These are phyloP conservation scores for Ethmia dodecea DNA, from an alignment of 2,888 invertebrate genomes.

Conservation along the genomic window DNA sequence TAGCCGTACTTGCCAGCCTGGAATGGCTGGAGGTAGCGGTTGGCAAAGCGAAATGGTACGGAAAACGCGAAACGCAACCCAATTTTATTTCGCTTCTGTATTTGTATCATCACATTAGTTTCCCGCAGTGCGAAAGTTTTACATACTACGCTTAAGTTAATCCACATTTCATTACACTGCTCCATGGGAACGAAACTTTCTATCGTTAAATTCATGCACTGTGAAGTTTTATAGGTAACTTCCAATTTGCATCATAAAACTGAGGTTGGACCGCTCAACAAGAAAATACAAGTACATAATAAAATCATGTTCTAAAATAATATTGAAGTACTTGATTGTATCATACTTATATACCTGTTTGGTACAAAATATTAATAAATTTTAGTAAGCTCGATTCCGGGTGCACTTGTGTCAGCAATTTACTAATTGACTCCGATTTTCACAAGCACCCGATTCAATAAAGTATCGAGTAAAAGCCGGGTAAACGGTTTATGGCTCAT, in stretches of 20 bases:
- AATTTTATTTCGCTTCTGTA: conserved; percentile 59
- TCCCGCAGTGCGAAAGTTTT: conserved; percentile 43
- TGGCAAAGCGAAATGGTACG: conserved; percentile 72
- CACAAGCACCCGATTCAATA: not conserved
- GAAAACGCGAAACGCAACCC: conserved; percentile 57
- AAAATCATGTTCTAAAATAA: too few species aligned
- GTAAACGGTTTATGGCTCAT: conserved; percentile 4
- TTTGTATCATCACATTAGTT: conserved; percentile 51
- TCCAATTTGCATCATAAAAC: too few species aligned
- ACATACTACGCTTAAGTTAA: conserved; percentile 37
- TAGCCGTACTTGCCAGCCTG: conserved; percentile 47
- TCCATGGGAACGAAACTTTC: conserved; percentile 30
- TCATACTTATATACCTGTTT: too few species aligned
- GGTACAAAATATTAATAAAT: too few species aligned
- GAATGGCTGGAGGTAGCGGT: conserved; percentile 40
- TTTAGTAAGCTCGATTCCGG: too few species aligned
- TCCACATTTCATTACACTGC: conserved; percentile 50
- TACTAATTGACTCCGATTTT: not conserved
- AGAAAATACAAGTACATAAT: too few species aligned
- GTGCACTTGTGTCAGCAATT: too few species aligned
- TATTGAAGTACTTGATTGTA: too few species aligned
- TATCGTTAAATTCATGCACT: conserved; percentile 18
- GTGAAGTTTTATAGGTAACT: too few species aligned
- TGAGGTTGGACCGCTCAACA: too few species aligned
- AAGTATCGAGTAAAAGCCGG: conserved; percentile 2